A percentile compares a stretch with the other conserved stretches of the same genome.
phyloP scores from a whole-genome alignment of 2,888 invertebrate genomes.

The Drosophila pseudotakahashii region DNA sequence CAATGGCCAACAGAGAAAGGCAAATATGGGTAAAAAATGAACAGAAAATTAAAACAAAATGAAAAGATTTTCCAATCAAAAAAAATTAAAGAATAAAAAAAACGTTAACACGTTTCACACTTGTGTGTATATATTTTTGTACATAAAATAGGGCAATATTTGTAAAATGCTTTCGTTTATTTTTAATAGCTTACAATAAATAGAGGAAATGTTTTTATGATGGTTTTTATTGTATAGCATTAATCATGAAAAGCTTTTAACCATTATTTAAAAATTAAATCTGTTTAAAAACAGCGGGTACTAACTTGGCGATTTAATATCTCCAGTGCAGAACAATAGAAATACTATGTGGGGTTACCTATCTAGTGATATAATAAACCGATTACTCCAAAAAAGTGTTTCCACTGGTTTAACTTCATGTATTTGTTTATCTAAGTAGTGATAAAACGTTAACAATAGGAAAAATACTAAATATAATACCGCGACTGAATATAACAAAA shows the following conservation, averaged over 20 bases:
- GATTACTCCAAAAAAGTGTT: no score
- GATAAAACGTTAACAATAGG: no score
- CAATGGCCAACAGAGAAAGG: constrained; percentile 2
- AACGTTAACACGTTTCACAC: not conserved
- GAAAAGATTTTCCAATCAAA: not conserved
- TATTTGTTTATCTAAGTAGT: no score
- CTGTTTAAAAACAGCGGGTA: no score
- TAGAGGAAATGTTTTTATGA: not conserved
- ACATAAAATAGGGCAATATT: not conserved
- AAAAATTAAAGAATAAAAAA: not conserved
- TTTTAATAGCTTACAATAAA: not conserved
- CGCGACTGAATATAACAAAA: no score
- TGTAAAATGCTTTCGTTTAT: not conserved
- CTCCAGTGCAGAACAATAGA: not conserved
- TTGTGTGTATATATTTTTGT: not conserved
- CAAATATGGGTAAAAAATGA: constrained; percentile 7
- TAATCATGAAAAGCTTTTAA: not conserved
- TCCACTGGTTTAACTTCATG: no score
- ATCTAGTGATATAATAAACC: no score
- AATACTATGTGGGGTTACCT: no score
- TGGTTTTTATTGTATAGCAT: not conserved
- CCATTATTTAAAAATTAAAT: no score
- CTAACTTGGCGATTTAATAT: not conserved
- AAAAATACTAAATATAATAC: no score
- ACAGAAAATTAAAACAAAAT: constrained; percentile 6